These are phyloP conservation scores for Hormaphis cornu DNA, from an alignment of 1,140 invertebrate species.

Conservation along the genomic window DNA sequence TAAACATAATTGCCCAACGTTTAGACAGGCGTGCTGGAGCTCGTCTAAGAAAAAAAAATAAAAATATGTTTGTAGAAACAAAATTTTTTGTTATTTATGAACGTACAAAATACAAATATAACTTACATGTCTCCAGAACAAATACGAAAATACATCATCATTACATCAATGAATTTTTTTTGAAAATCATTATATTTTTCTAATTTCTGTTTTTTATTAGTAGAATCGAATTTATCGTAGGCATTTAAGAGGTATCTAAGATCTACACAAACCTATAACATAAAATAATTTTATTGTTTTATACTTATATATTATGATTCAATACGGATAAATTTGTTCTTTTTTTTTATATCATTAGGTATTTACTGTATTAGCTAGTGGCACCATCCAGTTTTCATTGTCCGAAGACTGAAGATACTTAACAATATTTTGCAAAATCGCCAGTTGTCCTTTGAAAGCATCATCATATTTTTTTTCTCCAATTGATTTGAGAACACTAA, in stretches of 20 bases:
- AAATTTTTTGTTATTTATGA: not conserved
- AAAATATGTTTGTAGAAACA: not conserved
- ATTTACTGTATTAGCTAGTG: slow-evolving; percentile 67
- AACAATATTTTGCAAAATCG: slow-evolving; percentile 66
- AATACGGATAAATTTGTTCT: not conserved
- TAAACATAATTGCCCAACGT: slow-evolving; percentile 85
- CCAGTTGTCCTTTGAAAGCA: slow-evolving; percentile 69
- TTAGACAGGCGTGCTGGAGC: slow-evolving; percentile 83
- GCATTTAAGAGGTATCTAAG: slow-evolving; percentile 69
- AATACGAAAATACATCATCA: slow-evolving; percentile 90
- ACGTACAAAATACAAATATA: not conserved
- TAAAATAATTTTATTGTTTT: not conserved
- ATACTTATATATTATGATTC: no score
- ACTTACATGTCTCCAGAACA: slow-evolving; percentile 85
- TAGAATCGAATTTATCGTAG: slow-evolving; percentile 48
- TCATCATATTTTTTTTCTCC: slow-evolving; percentile 57
- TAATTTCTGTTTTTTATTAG: slow-evolving; percentile 45
- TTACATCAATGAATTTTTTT: slow-evolving; percentile 86
- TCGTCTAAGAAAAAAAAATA: slow-evolving; percentile 45
- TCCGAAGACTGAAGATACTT: slow-evolving; percentile 79
- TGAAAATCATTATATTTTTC: slow-evolving; percentile 64
- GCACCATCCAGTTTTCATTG: slow-evolving; percentile 92
- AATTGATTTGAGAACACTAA: slow-evolving; percentile 54
- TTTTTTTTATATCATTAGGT: not conserved
- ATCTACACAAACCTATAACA: slow-evolving; percentile 61